Base-by-base conservation (phyloP, 2,113 vertebrate species). In the Archilochus colubris region DNA sequence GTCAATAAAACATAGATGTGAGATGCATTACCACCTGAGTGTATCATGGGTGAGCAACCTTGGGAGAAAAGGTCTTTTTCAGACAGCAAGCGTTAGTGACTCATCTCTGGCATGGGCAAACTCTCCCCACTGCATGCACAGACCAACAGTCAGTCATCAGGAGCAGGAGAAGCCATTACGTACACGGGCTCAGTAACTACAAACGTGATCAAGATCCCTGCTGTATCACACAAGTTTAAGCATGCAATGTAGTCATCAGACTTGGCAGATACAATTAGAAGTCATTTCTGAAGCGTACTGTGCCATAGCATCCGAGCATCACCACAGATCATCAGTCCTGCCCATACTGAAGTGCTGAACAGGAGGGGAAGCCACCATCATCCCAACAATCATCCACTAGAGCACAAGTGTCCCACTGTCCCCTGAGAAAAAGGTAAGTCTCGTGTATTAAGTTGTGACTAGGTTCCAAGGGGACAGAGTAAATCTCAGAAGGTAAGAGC, bases 21-120 rank as follows among this genome's bases (percentile, higher is more conserved):
- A 73, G 75, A 85, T 62, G 92, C 82, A 73, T 87, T 89, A 93
- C 66, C 90, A 43, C 89, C 89, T 40, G 1, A 82, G 85, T 28
- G 54, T 57, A 91, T 50, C 70, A 59, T 16, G 88, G 92, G 89
- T 89, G 82, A 95, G 44, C 67, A 76, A 82, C 36, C 67, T 53
- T 61, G 27, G 58, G 33, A 85, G 55, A 75, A 78, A 69, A 68
- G 50, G 82, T 68, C 82, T 18, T 68, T 57, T 88, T 85, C 31
- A 76, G 62, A 44, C 54, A 68, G 86, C 50, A 74, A 66, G 51
- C 86, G 33, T 33, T 33, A 63, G 28, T 75, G 93, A 89, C 54
- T 87, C 87, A 87, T 48, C 48, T 79, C 77, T 17, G 23, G 61
- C 81, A 36, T 0, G 12, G 87, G 48, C 7, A 7, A 72, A 89